Evolutionary conservation across 1,140 invertebrate genomes (phyloP).

Genomic region (Formica selysi): DNA sequence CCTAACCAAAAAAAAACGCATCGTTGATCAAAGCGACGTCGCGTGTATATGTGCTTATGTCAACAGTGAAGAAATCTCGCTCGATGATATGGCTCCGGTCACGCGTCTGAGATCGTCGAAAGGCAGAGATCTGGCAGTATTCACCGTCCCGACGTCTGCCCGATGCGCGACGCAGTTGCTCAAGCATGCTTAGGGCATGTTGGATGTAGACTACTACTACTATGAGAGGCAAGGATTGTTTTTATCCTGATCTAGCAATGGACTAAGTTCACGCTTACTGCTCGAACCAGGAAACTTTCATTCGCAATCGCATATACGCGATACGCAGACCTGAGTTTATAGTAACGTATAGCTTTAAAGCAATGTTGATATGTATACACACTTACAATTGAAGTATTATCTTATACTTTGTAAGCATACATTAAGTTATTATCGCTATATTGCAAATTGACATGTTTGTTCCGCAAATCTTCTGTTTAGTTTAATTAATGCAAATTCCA

Average conservation of each 20-base stretch:
- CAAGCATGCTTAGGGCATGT: slow-evolving; percentile 63
- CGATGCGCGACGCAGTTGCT: slow-evolving; percentile 33
- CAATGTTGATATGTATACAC: slow-evolving; percentile 24
- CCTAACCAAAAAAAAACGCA: slow-evolving; percentile 67
- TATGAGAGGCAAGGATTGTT: slow-evolving; percentile 75
- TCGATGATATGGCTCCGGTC: slow-evolving; percentile 64
- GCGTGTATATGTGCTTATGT: background rate
- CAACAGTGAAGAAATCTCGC: slow-evolving; percentile 27
- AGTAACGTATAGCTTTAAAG: slow-evolving; percentile 56
- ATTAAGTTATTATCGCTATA: slow-evolving; percentile 22
- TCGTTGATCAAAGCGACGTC: slow-evolving; percentile 62
- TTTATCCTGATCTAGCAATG: slow-evolving; percentile 74
- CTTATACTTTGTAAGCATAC: slow-evolving; percentile 49
- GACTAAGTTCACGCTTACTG: slow-evolving; percentile 75
- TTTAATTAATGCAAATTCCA: slow-evolving; percentile 47
- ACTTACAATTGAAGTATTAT: slow-evolving; percentile 57
- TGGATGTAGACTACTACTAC: slow-evolving; percentile 66
- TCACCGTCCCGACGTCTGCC: slow-evolving; percentile 8
- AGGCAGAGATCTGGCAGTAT: slow-evolving; percentile 5
- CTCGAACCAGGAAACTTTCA: slow-evolving; percentile 59
- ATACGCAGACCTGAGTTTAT: slow-evolving; percentile 17
- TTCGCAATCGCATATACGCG: slow-evolving; percentile 13
- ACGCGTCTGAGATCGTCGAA: slow-evolving; percentile 9
- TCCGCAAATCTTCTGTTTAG: slow-evolving; percentile 36
- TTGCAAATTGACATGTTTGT: slow-evolving; percentile 20